These are phyloP conservation scores for Cryptus armator DNA, from an alignment of 2,888 invertebrate genomes.

Conservation along the genomic window DNA sequence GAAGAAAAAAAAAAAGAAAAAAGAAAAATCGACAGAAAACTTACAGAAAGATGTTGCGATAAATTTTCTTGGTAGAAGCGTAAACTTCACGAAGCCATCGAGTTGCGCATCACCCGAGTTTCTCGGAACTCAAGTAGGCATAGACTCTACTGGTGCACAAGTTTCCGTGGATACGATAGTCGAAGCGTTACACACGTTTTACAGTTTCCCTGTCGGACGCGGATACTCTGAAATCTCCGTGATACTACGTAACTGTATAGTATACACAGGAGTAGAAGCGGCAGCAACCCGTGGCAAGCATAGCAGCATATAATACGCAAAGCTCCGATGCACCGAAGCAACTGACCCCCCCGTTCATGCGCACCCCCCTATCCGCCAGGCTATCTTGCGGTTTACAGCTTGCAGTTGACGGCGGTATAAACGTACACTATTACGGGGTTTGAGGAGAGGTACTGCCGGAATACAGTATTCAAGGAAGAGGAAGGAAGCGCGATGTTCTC, in stretches of 20 bases:
- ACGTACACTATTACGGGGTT: slow-evolving; percentile 54
- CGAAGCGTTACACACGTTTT: slow-evolving; percentile 23
- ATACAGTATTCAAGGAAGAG: slow-evolving; percentile 37
- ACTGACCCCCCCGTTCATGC: slow-evolving; percentile 12
- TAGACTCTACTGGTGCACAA: neutral
- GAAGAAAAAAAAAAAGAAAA: neutral
- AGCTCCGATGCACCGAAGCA: slow-evolving; percentile 19
- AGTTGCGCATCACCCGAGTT: neutral
- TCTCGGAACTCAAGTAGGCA: neutral
- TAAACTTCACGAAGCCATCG: neutral
- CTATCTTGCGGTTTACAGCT: slow-evolving; percentile 64
- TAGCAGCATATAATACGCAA: slow-evolving; percentile 20
- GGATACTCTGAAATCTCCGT: slow-evolving; percentile 35
- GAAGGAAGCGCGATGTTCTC: slow-evolving; percentile 8
- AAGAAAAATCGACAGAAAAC: neutral
- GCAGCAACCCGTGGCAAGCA: neutral
- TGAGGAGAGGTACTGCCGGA: slow-evolving; percentile 22
- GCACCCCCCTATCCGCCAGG: slow-evolving; percentile 10
- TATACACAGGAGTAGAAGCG: neutral
- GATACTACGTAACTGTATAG: slow-evolving; percentile 9
- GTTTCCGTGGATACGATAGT: neutral
- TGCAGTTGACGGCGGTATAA: slow-evolving; percentile 65
- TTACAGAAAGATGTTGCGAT: neutral
- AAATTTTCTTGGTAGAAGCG: neutral
- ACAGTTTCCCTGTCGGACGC: slow-evolving; percentile 42